Base-by-base conservation (phyloP, 2,888 invertebrate genomes). In the Calameuta pallipes region DNA sequence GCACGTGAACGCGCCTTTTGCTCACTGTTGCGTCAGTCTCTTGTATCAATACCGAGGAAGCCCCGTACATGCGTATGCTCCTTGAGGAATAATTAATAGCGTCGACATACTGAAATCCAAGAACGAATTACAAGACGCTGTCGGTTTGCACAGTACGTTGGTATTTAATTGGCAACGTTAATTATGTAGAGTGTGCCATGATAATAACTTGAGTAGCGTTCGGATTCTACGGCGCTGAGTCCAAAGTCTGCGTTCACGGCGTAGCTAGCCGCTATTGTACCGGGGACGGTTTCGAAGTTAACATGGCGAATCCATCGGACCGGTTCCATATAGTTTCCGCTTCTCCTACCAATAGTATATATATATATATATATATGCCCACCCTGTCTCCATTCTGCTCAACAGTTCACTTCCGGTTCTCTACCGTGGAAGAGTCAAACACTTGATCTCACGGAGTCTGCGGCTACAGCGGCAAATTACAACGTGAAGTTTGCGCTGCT, bases 241-340 rank as follows among this genome's bases (percentile, higher is more conserved):
- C 56, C 56, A 9, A 23, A 56, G 56, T 6, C 41, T 23, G 23
- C 2, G 15, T 23, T 23, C 23, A 56, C 56, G 23, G 56, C 23
- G 23, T 2, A 56, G 23, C 9, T 15, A 9, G 56, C 23, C 9
- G 15, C 23, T 56, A 56, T 15, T 23, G 23, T 56, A 23, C 56
- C 56, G 9, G 0, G 56, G 56, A 56, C 23, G 23, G 56, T 56
- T 23, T 56, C 56, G 23, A 56, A 56, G 56, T 56, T 56, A 56
- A 68, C 79, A 78, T 74, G 71, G 75, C 77, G 80, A 78, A 35
- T 56, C 33, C 56, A 68, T 73, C 69, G 73, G 71, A 74, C 69
- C 76, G 74, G 56, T 81, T 75, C 78, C 78, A 69, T 69, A 69
- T 76, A 69, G n/a, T 15, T n/a, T 23, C 13, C 68, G 37, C 35